Conservation (phyloP, 2,888 invertebrate species). For the Corythucha ciliata region DNA sequence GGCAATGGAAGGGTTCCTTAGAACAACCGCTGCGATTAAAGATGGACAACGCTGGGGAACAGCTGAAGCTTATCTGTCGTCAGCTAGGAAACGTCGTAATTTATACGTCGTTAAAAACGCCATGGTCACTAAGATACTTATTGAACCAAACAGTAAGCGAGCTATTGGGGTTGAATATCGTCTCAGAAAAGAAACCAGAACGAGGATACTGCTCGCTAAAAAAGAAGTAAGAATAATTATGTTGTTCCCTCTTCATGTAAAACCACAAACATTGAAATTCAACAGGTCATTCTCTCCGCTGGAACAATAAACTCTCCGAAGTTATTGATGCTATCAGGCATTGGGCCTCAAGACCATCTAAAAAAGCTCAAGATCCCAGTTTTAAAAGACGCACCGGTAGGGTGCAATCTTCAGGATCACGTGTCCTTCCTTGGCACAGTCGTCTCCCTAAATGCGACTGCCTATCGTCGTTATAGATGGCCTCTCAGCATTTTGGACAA, state of each 20-base stretch:
- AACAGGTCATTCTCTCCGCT: slow-evolving; percentile 27
- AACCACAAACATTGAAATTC: neutral
- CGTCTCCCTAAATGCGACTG: slow-evolving; percentile 27
- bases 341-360: slow-evolving; percentile 33
- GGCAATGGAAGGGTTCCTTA: neutral
- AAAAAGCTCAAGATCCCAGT: slow-evolving; percentile 29
- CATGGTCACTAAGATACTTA: slow-evolving; percentile 35
- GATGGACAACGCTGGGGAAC: slow-evolving; percentile 50
- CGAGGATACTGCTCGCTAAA: slow-evolving; percentile 47
- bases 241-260: no score
- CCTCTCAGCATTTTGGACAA: slow-evolving; percentile 20
- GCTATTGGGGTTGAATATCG: slow-evolving; percentile 51
- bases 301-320: slow-evolving; percentile 34
- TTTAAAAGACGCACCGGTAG: slow-evolving; percentile 32
- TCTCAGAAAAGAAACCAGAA: slow-evolving; percentile 44
- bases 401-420: slow-evolving; percentile 35
- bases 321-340: slow-evolving; percentile 35
- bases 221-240: slow-evolving; percentile 43
- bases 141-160: slow-evolving; percentile 35
- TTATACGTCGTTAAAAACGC: slow-evolving; percentile 37
- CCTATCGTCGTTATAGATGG: no score
- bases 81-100: slow-evolving; percentile 36
- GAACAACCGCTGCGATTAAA: slow-evolving; percentile 46
- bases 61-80: slow-evolving; percentile 37
- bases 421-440: slow-evolving; percentile 31